Percentiles rank a stretch among this genome's conserved stretches.
Conservation (phyloP, 2,888 invertebrate species). For the Bugula neritina region DNA sequence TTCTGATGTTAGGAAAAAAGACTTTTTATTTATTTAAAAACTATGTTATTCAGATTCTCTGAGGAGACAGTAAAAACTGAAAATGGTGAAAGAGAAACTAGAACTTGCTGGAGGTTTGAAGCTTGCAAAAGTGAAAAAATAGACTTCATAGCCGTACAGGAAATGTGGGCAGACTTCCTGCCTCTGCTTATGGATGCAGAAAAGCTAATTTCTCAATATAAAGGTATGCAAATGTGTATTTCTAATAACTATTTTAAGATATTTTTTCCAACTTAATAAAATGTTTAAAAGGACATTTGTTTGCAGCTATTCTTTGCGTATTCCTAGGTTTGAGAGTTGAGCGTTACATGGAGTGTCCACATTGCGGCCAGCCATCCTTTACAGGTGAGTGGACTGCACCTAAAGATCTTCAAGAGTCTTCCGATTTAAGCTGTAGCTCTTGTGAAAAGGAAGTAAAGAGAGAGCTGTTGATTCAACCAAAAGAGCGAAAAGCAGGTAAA, state of each 20-base stretch:
- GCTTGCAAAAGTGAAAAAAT: slow-evolving; percentile 16
- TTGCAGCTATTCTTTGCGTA: no score
- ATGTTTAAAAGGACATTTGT: no score
- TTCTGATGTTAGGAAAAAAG: no score
- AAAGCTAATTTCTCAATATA: slow-evolving; percentile 38
- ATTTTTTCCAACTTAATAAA: no score
- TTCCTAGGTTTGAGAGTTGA: slow-evolving; percentile 45
- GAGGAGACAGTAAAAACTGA: neutral
- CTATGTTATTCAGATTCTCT: no score
- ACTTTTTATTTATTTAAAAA: no score
- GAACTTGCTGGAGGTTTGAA: neutral
- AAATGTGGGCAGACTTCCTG: slow-evolving; percentile 44
- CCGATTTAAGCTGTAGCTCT: slow-evolving; percentile 37
- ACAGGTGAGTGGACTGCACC: slow-evolving; percentile 51
- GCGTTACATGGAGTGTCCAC: slow-evolving; percentile 44
- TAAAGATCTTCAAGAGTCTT: slow-evolving; percentile 43
- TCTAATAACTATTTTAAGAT: no score
- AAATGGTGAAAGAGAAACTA: neutral
- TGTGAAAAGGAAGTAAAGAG: slow-evolving; percentile 42
- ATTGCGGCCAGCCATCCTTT: slow-evolving; percentile 41
- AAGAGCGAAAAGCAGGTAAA: slow-evolving; percentile 45
- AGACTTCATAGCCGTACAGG: slow-evolving; percentile 30
- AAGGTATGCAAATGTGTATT: slow-evolving; percentile 35
- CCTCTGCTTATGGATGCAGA: slow-evolving; percentile 45
- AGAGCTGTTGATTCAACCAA: slow-evolving; percentile 45